These are phyloP conservation scores for Melolontha melolontha DNA, from an alignment of 2,888 invertebrate genomes.

Conservation along the genomic window DNA sequence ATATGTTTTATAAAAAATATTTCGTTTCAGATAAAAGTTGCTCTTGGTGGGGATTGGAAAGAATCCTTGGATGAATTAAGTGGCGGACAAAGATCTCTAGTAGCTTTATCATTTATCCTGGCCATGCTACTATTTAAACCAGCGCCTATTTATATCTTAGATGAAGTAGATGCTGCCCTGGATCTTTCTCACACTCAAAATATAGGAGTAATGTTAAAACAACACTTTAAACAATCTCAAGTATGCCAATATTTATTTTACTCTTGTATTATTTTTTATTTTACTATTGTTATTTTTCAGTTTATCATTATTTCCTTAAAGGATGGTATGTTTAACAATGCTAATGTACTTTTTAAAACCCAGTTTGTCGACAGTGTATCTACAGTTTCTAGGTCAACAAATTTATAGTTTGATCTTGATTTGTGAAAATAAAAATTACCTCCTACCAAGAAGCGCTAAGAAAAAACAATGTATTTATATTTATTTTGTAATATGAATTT, in stretches of 20 bases:
- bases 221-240: slow-evolving; percentile 90
- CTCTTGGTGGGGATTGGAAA: slow-evolving; percentile 95
- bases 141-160: slow-evolving; percentile 97
- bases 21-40: slow-evolving; percentile 77
- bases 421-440: neutral
- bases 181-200: slow-evolving; percentile 99
- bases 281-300: slow-evolving; percentile 69
- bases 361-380: slow-evolving; percentile 96
- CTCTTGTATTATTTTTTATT: neutral
- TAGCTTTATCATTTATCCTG: slow-evolving; percentile 94
- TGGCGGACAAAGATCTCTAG: slow-evolving; percentile 96
- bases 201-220: slow-evolving; percentile 94
- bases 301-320: slow-evolving; percentile 98
- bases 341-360: slow-evolving; percentile 96
- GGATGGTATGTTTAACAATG: slow-evolving; percentile 99
- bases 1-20: too few species aligned
- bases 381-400: slow-evolving; percentile 77
- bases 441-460: neutral
- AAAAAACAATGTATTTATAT: neutral
- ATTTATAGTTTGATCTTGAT: slow-evolving; percentile 44
- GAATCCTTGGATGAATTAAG: slow-evolving; percentile 95
- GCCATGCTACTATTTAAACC: slow-evolving; percentile 97
- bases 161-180: slow-evolving; percentile 98
- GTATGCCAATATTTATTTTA: slow-evolving; percentile 62
- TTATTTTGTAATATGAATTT: slow-evolving; percentile 1